phyloP scores from a whole-genome alignment of 2,888 invertebrate genomes.

The Carcina quercana region DNA sequence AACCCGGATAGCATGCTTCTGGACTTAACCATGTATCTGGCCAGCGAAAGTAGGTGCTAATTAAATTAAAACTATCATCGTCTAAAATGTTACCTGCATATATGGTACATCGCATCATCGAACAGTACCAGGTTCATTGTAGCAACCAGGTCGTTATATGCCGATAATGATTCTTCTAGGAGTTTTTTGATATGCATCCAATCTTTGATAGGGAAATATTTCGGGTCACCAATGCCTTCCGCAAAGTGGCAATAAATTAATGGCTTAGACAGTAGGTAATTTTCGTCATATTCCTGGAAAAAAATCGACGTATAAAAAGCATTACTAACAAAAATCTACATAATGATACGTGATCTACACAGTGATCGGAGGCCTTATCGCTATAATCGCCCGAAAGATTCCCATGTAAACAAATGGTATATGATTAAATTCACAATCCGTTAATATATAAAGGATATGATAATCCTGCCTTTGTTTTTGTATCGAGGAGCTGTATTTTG shows the following conservation, averaged over 20 bases:
- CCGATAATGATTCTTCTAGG: slow-evolving; percentile 85
- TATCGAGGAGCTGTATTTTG: too few species aligned
- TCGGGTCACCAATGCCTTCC: slow-evolving; percentile 91
- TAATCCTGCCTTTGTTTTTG: too few species aligned
- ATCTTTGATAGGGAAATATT: slow-evolving; percentile 86
- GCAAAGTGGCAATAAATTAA: slow-evolving; percentile 95
- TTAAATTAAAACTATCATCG: too few species aligned
- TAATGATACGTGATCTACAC: too few species aligned
- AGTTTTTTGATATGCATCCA: slow-evolving; percentile 83
- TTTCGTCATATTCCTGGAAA: slow-evolving; percentile 81
- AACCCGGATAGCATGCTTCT: too few species aligned
- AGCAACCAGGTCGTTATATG: slow-evolving; percentile 92
- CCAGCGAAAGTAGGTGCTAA: too few species aligned
- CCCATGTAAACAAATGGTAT: too few species aligned
- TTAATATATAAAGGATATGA: too few species aligned
- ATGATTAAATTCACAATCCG: too few species aligned
- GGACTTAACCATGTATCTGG: too few species aligned
- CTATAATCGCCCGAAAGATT: too few species aligned
- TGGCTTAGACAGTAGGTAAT: slow-evolving; percentile 80
- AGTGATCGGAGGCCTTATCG: too few species aligned
- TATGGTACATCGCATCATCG: slow-evolving; percentile 95
- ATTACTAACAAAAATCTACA: background rate
- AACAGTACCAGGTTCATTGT: slow-evolving; percentile 96
- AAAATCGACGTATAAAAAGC: background rate
- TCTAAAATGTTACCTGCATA: slow-evolving; percentile 81